Percentiles rank a stretch among this genome's conserved stretches.
Evolutionary conservation across 2,797 vertebrate genomes (phyloP).

Genomic region (Brachymystax lenok): DNA sequence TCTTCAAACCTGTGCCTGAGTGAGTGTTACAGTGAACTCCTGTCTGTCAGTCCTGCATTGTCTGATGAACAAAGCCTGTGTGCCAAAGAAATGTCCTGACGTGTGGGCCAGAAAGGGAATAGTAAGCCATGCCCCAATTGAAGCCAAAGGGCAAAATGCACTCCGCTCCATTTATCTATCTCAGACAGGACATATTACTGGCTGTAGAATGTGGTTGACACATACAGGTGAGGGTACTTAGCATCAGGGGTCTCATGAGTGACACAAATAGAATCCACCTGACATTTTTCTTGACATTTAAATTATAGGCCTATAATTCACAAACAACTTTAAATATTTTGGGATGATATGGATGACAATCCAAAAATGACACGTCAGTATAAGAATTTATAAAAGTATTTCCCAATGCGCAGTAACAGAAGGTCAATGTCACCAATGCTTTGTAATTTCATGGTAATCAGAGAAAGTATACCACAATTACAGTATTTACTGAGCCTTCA

Average conservation of each 20-base stretch:
- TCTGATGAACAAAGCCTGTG: slow-evolving; percentile 53
- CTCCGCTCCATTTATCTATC: background rate
- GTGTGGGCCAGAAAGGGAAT: slow-evolving; percentile 25
- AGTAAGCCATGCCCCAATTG: background rate
- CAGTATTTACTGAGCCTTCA: background rate
- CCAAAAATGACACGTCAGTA: too few relatives aligned
- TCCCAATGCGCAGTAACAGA: background rate
- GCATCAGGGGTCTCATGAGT: background rate
- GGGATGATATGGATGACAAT: background rate
- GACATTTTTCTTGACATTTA: background rate
- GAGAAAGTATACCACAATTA: slow-evolving; percentile 13
- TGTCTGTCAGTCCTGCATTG: background rate
- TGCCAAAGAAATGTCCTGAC: slow-evolving; percentile 57
- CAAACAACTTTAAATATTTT: background rate
- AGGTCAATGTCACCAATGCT: background rate
- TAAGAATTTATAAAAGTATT: background rate
- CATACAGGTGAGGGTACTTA: slow-evolving; percentile 7
- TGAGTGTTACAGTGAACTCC: background rate
- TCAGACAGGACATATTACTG: slow-evolving; percentile 10
- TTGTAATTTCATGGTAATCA: background rate
- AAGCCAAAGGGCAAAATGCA: background rate
- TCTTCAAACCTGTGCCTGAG: background rate
- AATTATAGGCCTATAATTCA: background rate
- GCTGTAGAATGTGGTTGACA: background rate
- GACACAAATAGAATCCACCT: background rate